Evolutionary conservation across 2,797 vertebrate genomes (phyloP), one percentile per base, ranked within the genome.

Genomic region (Vultur gryphus): DNA sequence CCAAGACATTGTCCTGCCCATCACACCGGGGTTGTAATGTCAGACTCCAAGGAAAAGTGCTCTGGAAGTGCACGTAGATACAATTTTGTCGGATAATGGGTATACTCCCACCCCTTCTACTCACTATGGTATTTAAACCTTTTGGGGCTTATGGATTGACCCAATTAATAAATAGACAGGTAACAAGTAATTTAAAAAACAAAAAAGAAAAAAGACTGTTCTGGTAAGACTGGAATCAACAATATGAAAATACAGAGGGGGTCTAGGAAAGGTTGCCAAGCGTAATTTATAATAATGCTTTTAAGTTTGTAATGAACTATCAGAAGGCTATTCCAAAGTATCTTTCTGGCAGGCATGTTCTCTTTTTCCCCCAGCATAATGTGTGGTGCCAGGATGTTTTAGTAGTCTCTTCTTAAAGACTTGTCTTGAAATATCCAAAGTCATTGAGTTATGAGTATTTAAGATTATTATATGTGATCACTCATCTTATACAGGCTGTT

Each of bases 21-120:
- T 80, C 59, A 43, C 24, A n/a, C 10, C 0, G 1, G 9, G 13
- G 10, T 1, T 79, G 14, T 48, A 55, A 39, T 1, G 9, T 89
- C 62, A 76, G 39, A 51, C 18, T 84, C 58, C 51, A 77, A 73
- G 55, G 35, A 73, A 84, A 82, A 94, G 7, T 14, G 21, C 48
- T 72, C 52, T 87, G 65, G 54, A 84, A 69, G 39, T 51, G 6
- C 37, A 75, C 0, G 0, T 16, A 66, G 43, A 19, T n/a, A 39
- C 1, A 17, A 2, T 83, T 88, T 66, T 87, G 54, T 76, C 31
- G 76, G 46, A 66, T 35, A 46, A 52, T 5, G 13, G 67, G 18
- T 51, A 16, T 16, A 11, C 4, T 54, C 33, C 13, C 48, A 72
- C 7, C 14, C 7, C 7, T 71, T 89, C 55, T 46, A 24, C 35